Conservation (phyloP, 2,888 invertebrate genomes). For the Heterodera filipjevi region DNA sequence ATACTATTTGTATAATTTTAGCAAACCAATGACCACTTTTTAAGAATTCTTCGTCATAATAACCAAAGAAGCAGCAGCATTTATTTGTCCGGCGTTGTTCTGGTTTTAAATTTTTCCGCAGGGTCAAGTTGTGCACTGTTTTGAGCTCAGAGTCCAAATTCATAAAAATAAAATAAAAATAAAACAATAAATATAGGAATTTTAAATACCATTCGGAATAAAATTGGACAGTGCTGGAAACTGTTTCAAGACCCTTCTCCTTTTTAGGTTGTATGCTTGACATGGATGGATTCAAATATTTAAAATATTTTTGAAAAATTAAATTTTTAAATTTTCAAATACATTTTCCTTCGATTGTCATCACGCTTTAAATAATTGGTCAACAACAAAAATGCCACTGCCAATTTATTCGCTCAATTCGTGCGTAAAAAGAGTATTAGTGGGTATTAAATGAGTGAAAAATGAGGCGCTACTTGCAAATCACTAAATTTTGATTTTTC, state of each 20-base stretch:
- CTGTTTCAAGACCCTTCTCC: background rate
- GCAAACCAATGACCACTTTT: background rate
- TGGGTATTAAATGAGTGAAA: too few relatives aligned
- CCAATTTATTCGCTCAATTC: too few relatives aligned
- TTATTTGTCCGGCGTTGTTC: background rate
- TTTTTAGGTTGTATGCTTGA: background rate
- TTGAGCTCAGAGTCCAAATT: background rate
- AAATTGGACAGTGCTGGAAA: background rate
- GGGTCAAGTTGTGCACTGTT: background rate
- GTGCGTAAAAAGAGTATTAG: too few relatives aligned
- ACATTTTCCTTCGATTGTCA: too few relatives aligned
- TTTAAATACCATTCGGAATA: background rate
- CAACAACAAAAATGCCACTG: too few relatives aligned
- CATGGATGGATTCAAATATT: too few relatives aligned
- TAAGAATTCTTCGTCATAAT: background rate
- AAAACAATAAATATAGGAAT: background rate
- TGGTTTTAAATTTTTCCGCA: background rate
- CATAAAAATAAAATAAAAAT: background rate
- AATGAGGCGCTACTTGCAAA: too few relatives aligned
- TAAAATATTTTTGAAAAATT: too few relatives aligned
- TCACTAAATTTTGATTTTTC: too few relatives aligned
- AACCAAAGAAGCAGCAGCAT: background rate
- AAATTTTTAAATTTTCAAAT: too few relatives aligned
- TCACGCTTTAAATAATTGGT: too few relatives aligned
- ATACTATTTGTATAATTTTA: background rate